Evolutionary conservation across 2,888 invertebrate species (phyloP).

Genomic region (Cryptops parisi): DNA sequence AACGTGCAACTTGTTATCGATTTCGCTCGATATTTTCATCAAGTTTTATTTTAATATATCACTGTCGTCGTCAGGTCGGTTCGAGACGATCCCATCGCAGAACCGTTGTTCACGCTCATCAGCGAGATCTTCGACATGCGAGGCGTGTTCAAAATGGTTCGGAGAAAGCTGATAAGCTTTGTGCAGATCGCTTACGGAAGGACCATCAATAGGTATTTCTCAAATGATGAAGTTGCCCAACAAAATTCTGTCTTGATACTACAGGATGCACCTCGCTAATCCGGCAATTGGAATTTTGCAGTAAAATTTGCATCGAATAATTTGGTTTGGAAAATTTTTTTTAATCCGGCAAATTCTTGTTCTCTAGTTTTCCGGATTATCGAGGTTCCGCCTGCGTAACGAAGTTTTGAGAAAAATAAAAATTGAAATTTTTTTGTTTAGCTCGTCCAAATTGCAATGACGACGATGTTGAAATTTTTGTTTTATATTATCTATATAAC

Average conservation of each 20-base stretch:
- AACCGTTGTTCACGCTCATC: constrained; percentile 71
- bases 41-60: neutral
- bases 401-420: no score
- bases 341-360: no score
- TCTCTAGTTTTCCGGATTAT: constrained; percentile 50
- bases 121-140: constrained; percentile 82
- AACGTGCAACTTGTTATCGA: neutral
- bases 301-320: no score
- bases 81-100: constrained; percentile 64
- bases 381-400: no score
- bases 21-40: neutral
- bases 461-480: neutral
- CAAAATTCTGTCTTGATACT: no score
- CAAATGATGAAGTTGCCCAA: no score
- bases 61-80: constrained; percentile 20
- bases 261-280: no score
- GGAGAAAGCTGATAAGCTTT: constrained; percentile 75
- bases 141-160: constrained; percentile 72
- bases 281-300: no score
- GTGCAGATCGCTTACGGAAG: constrained; percentile 85
- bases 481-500: constrained; percentile 23
- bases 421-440: constrained; percentile 70
- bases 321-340: neutral
- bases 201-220: constrained; percentile 61
- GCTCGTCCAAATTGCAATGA: constrained; percentile 75